phyloP scores from a whole-genome alignment of 2,888 invertebrate species.

The Eristalis tenax region DNA sequence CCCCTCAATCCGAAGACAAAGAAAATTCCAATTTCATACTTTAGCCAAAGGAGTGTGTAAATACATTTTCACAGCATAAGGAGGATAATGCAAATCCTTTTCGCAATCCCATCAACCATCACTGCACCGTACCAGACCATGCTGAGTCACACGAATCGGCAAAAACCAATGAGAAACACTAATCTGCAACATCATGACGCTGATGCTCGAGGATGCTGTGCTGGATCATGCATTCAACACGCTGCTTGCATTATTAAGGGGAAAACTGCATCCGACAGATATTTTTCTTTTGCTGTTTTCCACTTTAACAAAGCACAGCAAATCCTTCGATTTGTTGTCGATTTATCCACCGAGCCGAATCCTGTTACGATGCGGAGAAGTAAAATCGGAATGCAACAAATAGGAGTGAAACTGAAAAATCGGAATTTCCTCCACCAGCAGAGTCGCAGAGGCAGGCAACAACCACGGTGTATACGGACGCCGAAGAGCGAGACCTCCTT shows the following conservation, averaged over 20 bases:
- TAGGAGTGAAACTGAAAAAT: conserved; percentile 16
- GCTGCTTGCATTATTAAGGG: conserved; percentile 36
- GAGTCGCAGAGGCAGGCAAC: neutral
- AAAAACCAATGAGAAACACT: neutral
- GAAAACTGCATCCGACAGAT: conserved; percentile 30
- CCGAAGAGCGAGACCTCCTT: conserved; percentile 5
- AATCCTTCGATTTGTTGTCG: conserved; percentile 31
- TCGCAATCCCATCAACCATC: conserved; percentile 48
- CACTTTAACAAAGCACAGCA: conserved; percentile 24
- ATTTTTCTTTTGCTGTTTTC: conserved; percentile 14
- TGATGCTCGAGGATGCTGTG: neutral
- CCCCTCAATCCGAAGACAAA: neutral
- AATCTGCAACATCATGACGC: conserved; percentile 33
- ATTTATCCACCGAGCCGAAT: conserved; percentile 11
- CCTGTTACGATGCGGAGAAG: neutral
- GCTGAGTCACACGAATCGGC: neutral
- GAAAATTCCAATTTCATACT: neutral
- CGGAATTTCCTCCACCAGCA: conserved; percentile 50
- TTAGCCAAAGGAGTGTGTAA: neutral
- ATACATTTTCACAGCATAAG: conserved; percentile 38
- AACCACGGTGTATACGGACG: conserved; percentile 2
- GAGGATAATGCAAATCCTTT: conserved; percentile 65
- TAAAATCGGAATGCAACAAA: neutral
- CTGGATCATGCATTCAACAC: conserved; percentile 39
- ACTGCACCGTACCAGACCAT: conserved; percentile 10